Base-by-base conservation (phyloP, 2,888 invertebrate species). In the Archips xylosteana region DNA sequence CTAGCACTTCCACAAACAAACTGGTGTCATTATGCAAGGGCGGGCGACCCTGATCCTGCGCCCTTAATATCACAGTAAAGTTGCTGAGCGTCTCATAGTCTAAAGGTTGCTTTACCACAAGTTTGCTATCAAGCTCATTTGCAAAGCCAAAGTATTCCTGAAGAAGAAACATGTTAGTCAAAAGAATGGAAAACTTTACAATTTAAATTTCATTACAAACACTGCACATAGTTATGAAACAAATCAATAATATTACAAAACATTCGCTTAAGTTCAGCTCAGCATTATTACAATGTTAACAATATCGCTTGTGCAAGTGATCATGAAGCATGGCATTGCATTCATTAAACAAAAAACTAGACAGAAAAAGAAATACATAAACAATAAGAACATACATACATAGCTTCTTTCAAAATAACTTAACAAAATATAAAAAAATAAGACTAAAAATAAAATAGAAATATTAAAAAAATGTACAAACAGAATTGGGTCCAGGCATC, bases 91-190 rank as follows among this genome's bases (percentile, higher is more conserved):
- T 95, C 89, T 98, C 98, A 87, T 96, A 98, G 91, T 98, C 98
- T 76, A 98, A 91, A 0, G 97, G 96, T 85, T 97, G 96, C 77
- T 96, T 96, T 5, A 98, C 91, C 13, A 98, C 97, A 70, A 98
- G 88, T 0, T 97, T 96, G 71, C 98, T 98, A 86, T 98, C 98
- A 61, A 98, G 92, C 72, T 97, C 97, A 89, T 97, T 98, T 2
- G 97, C 96, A 87, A 98, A 98, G 75, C 96, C 96, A 75, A 98
- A 96, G 86, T 96, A 97, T 78, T 97, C 97, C 96, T 96, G 87
- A 0, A 84, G 83, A 59, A 13, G 36, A 65, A 51, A 51, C 10
- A 10, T n/a, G 13, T 2, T 3, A 64, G 51, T 49, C n/a, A 49
- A 9, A 63, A 47, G 4, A 42, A 15, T 23, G 42, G 13, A 42